phyloP scores from a whole-genome alignment of 2,797 vertebrate genomes.

The Danio kyathit region DNA sequence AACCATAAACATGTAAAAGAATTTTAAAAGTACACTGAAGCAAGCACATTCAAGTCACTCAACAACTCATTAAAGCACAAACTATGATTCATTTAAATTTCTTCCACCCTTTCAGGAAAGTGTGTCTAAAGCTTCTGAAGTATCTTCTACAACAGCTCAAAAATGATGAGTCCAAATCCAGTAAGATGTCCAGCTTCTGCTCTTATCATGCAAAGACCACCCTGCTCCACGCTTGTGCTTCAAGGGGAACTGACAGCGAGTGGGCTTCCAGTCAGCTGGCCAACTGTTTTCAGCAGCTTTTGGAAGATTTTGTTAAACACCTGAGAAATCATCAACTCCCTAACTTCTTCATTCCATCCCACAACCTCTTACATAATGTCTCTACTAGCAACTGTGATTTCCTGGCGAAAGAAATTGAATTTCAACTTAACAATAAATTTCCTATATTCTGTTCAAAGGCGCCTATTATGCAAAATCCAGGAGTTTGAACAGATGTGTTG shows the following conservation, averaged over 20 bases:
- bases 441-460: conserved; percentile 63
- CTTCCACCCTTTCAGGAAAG: conserved; percentile 64
- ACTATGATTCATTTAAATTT: not conserved
- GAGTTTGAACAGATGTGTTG: no score
- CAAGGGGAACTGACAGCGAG: conserved; percentile 58
- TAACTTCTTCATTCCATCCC: conserved; percentile 78
- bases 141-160: conserved; percentile 72
- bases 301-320: conserved; percentile 62
- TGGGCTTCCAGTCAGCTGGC: conserved; percentile 65
- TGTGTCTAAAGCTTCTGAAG: conserved; percentile 78
- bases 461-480: no score
- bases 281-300: conserved; percentile 68
- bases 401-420: conserved; percentile 56
- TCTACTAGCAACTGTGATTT: not conserved
- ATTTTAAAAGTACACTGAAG: not conserved
- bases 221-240: conserved; percentile 72
- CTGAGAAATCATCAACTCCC: conserved; percentile 48
- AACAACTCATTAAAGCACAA: not conserved
- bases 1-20: not conserved
- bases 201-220: conserved; percentile 79
- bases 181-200: conserved; percentile 68
- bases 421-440: conserved; percentile 60
- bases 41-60: not conserved
- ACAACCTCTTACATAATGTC: conserved; percentile 69
- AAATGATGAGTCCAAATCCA: conserved; percentile 45